Evolutionary conservation across 1,140 invertebrate genomes (phyloP).

Genomic region (Leucophenga varia): DNA sequence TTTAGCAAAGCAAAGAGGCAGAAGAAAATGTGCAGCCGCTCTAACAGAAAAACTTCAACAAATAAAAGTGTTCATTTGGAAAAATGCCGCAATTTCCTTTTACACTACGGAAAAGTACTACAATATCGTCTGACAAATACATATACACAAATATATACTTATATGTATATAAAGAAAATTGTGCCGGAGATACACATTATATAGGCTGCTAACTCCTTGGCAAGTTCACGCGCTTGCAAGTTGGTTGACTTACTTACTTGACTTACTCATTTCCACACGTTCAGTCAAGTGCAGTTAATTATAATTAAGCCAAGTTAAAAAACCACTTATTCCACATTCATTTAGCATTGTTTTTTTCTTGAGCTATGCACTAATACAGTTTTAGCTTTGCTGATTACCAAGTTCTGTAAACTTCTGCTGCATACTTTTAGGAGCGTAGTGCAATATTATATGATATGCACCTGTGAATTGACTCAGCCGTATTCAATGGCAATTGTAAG

Average conservation of each 20-base stretch:
- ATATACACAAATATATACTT: conserved; percentile 5
- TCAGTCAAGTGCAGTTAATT: conserved; percentile 50
- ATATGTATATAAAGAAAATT: not conserved
- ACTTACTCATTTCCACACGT: not conserved
- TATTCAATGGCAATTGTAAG: no score
- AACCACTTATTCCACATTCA: conserved; percentile 33
- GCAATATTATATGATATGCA: no score
- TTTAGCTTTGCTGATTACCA: no score
- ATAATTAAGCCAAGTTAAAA: conserved; percentile 56
- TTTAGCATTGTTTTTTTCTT: not conserved
- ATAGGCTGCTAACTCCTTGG: not conserved
- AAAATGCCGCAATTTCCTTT: no score
- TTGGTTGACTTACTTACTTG: no score
- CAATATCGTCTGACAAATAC: not conserved
- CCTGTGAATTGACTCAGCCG: no score
- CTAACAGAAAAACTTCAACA: conserved; percentile 14
- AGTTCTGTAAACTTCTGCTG: no score
- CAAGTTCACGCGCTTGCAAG: no score
- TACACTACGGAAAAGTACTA: no score
- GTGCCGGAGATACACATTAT: not conserved
- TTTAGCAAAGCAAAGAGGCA: conserved; percentile 43
- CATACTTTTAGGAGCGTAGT: no score
- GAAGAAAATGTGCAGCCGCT: conserved; percentile 23
- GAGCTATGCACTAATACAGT: no score
- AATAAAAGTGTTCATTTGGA: not conserved